Conservation (phyloP, 2,113 vertebrate species). For the Syngnathus typhle region DNA sequence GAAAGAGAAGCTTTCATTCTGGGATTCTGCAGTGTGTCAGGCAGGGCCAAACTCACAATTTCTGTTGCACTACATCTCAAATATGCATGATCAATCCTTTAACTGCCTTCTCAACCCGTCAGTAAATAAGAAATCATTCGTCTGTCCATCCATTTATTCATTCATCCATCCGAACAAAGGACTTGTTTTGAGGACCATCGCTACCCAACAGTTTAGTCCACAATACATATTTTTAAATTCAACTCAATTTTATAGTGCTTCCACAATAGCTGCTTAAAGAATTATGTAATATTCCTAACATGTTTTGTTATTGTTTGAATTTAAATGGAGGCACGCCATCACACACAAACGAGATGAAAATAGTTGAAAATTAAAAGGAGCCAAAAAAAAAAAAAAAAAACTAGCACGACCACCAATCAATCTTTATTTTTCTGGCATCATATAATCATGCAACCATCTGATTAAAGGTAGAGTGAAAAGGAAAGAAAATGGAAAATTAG, state of each 20-base stretch:
- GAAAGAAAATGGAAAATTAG: neutral
- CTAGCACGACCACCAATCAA: neutral
- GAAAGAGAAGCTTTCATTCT: neutral
- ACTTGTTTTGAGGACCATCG: no score
- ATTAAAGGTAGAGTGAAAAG: neutral
- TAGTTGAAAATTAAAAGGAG: no score
- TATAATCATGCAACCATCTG: neutral
- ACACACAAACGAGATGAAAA: no score
- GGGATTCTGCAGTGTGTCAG: neutral
- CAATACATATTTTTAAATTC: no score
- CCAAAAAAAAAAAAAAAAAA: no score
- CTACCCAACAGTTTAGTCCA: no score
- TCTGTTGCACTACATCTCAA: neutral
- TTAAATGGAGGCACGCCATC: neutral
- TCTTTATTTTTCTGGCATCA: neutral
- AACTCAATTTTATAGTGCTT: no score
- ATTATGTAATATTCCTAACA: no score
- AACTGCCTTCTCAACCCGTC: neutral
- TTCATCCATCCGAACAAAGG: no score
- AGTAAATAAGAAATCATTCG: no score
- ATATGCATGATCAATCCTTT: neutral
- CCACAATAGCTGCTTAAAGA: neutral
- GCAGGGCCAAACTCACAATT: neutral
- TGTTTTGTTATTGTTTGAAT: neutral
- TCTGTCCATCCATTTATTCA: no score